Evolutionary conservation across 2,888 invertebrate genomes (phyloP).

Genomic region (Scelioninae gen. 2): DNA sequence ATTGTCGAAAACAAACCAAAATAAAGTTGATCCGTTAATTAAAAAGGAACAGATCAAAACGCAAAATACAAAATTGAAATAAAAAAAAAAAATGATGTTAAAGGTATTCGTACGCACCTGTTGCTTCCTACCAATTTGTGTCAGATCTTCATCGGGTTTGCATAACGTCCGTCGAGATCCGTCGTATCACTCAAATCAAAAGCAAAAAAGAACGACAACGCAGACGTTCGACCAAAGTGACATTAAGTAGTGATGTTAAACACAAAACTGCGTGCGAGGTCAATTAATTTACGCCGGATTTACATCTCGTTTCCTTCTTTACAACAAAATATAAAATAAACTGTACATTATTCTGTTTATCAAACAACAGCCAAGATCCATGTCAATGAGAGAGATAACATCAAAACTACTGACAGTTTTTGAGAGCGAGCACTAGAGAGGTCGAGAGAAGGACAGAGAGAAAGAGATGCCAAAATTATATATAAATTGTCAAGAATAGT

Average conservation of each 20-base stretch:
- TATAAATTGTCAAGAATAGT: too few species aligned
- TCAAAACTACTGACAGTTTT: too few species aligned
- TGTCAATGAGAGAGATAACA: too few species aligned
- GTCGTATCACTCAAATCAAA: constrained; percentile 67
- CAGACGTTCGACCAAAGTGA: constrained; percentile 65
- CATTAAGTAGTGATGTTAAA: constrained; percentile 64
- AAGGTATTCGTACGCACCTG: constrained; percentile 61
- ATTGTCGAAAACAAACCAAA: neutral
- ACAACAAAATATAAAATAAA: too few species aligned
- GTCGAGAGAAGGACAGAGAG: too few species aligned
- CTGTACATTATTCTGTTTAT: too few species aligned
- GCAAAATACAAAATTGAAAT: neutral
- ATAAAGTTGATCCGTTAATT: too few species aligned
- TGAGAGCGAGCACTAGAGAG: too few species aligned
- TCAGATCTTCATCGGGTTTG: constrained; percentile 59
- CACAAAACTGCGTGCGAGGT: constrained; percentile 66
- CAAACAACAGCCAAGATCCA: neutral
- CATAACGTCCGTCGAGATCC: constrained; percentile 65
- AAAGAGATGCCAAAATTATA: neutral
- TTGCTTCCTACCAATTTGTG: constrained; percentile 60
- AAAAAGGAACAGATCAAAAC: neutral
- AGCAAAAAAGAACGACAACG: constrained; percentile 66
- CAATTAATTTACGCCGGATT: constrained; percentile 49
- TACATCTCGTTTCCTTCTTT: constrained; percentile 22
- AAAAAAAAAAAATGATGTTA: constrained; percentile 12